These are phyloP conservation scores for Dicrostonyx torquatus DNA, from an alignment of 2,797 vertebrate genomes.

Conservation along the genomic window DNA sequence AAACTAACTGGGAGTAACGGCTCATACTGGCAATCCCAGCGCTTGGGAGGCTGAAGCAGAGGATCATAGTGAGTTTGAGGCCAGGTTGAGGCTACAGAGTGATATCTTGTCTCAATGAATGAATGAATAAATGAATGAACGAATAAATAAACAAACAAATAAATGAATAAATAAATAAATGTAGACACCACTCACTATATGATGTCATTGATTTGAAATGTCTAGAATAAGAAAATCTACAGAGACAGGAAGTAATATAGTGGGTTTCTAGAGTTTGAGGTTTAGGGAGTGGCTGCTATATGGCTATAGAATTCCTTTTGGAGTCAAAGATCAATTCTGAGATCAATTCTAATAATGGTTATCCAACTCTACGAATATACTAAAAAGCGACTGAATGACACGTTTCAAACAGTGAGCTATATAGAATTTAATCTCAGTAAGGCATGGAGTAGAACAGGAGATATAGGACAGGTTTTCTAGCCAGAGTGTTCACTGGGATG, in stretches of 20 bases:
- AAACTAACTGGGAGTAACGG: background rate
- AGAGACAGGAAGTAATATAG: background rate
- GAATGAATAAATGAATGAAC: background rate
- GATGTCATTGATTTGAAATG: background rate
- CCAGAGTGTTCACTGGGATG: background rate
- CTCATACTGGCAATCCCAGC: background rate
- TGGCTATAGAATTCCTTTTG: background rate
- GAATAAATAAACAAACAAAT: too few species aligned
- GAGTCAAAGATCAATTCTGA: constrained; percentile 28
- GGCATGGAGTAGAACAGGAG: background rate
- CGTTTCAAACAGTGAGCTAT: background rate
- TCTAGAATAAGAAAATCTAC: background rate
- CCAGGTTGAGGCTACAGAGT: background rate
- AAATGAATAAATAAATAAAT: background rate
- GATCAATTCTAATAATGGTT: background rate
- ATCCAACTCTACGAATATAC: background rate
- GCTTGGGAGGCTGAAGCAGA: background rate
- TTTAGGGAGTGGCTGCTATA: background rate
- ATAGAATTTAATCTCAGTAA: background rate
- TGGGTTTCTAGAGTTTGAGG: background rate
- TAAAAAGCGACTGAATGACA: background rate
- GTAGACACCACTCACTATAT: background rate
- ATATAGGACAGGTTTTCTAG: background rate
- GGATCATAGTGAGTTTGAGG: background rate
- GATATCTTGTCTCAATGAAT: background rate